phyloP scores from a whole-genome alignment of 1,140 invertebrate genomes.

The Cheumatopsyche charites region DNA sequence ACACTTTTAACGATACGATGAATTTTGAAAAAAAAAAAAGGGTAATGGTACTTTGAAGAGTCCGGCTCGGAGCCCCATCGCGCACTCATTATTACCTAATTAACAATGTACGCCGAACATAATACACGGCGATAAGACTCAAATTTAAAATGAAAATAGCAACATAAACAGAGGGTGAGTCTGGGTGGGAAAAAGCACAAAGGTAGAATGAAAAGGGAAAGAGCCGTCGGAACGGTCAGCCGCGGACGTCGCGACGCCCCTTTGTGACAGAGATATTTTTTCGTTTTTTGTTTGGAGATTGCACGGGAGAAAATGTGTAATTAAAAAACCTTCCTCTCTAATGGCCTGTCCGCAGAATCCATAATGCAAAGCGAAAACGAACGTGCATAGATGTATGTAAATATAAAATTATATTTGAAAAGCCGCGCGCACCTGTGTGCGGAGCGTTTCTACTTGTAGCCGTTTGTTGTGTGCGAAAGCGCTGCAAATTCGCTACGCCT shows the following conservation, averaged over 20 bases:
- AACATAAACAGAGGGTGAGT: not conserved
- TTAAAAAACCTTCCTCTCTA: conserved; percentile 35
- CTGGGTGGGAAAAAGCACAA: conserved; percentile 2
- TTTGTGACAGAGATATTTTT: conserved; percentile 35
- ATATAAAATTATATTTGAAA: no score
- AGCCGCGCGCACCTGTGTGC: no score
- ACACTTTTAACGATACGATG: no score
- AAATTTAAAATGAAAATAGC: conserved; percentile 46
- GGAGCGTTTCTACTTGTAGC: no score
- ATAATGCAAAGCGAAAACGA: conserved; percentile 30
- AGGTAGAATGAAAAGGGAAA: no score
- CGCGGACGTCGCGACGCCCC: conserved; percentile 3
- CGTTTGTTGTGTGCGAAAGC: no score
- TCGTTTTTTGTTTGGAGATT: conserved; percentile 3
- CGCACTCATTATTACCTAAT: conserved; percentile 39
- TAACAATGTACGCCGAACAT: conserved; percentile 44
- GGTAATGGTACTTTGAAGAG: not conserved
- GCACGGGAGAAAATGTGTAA: conserved; percentile 32
- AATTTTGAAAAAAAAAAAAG: no score
- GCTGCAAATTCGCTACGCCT: no score
- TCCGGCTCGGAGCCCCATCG: not conserved
- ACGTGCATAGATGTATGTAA: not conserved
- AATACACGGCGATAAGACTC: conserved; percentile 42
- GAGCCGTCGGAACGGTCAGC: conserved; percentile 11
- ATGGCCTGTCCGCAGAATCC: conserved; percentile 28